Evolutionary conservation across 2,113 vertebrate genomes (phyloP).

Genomic region (Oncorhynchus tshawytscha): DNA sequence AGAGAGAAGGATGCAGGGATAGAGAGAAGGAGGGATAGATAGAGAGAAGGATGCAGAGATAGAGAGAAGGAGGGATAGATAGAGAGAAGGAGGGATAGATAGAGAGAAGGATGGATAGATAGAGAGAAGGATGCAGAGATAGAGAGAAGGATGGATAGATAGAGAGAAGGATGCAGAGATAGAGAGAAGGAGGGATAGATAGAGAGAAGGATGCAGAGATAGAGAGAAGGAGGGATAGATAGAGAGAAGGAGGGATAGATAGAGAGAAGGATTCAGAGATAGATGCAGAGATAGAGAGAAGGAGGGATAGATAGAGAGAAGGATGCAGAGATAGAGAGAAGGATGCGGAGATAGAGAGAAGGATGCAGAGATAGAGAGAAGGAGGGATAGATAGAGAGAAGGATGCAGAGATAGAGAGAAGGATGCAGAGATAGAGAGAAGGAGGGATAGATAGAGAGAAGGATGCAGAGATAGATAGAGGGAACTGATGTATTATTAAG

Average conservation of each 20-base stretch:
- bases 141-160: not conserved
- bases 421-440: not conserved
- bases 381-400: not conserved
- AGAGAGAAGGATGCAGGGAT: too few relatives aligned
- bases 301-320: not conserved
- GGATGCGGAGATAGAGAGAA: not conserved
- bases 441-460: not conserved
- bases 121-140: not conserved
- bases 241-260: not conserved
- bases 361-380: not conserved
- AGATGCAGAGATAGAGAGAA: not conserved
- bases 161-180: not conserved
- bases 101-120: not conserved
- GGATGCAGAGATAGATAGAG: conserved; percentile 1
- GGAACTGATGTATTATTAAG: not conserved
- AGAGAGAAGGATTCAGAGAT: not conserved
- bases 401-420: not conserved
- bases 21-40: too few relatives aligned
- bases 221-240: not conserved
- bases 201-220: not conserved
- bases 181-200: not conserved
- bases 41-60: too few relatives aligned
- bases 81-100: not conserved
- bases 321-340: not conserved
- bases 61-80: too few relatives aligned